Evolutionary conservation across 2,797 vertebrate genomes (phyloP).

Genomic region (Anolis apletophallus): DNA sequence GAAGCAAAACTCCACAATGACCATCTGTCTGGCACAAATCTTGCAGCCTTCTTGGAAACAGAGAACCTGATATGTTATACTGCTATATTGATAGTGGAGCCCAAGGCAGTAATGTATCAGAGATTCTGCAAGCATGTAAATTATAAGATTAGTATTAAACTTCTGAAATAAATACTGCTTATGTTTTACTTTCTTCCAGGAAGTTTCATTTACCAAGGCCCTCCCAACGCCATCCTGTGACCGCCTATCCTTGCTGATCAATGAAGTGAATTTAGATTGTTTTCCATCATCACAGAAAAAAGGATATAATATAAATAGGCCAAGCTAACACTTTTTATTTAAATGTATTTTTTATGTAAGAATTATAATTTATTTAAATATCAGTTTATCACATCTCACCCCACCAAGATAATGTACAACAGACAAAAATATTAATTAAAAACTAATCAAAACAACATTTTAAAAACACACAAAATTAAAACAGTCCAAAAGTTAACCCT

Average conservation of each 20-base stretch:
- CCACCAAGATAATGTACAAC: too few species aligned
- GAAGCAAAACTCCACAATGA: not conserved
- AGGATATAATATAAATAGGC: not conserved
- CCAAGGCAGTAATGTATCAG: conserved; percentile 42
- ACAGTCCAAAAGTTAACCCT: too few species aligned
- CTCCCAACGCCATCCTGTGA: not conserved
- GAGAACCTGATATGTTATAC: conserved; percentile 27
- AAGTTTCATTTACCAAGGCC: conserved; percentile 18
- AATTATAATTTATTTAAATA: too few species aligned
- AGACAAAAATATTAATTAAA: too few species aligned
- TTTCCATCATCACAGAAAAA: conserved; percentile 42
- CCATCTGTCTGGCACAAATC: conserved; percentile 31
- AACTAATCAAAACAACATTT: too few species aligned
- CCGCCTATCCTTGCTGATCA: not conserved
- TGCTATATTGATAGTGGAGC: conserved; percentile 24
- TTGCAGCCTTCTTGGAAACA: conserved; percentile 48
- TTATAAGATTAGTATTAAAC: conserved; percentile 47
- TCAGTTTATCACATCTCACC: too few species aligned
- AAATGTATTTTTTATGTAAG: too few species aligned
- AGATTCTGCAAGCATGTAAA: conserved; percentile 23
- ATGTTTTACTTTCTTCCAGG: conserved; percentile 38
- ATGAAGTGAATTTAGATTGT: not conserved
- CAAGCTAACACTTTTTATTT: too few species aligned
- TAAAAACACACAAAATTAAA: too few species aligned
- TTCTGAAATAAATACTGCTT: conserved; percentile 32